phyloP scores from a whole-genome alignment of 2,797 vertebrate species.

The Halcyon leucocephala region DNA sequence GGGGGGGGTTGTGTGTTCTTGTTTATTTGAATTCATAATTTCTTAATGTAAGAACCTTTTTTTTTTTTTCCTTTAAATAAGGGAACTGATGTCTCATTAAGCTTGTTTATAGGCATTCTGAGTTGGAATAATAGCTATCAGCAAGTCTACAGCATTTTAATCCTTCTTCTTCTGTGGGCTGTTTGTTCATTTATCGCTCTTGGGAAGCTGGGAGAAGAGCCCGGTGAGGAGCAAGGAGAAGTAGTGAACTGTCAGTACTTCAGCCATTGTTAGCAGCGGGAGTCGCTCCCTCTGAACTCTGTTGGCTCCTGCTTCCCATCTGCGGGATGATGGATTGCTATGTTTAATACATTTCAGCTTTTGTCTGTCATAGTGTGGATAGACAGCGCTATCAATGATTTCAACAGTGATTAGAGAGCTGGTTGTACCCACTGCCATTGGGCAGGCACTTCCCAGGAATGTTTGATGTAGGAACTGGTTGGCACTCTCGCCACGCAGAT shows the following conservation, averaged over 20 bases:
- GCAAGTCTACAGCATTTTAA: slow-evolving; percentile 59
- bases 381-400: slow-evolving; percentile 84
- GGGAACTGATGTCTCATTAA: not conserved
- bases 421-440: slow-evolving; percentile 74
- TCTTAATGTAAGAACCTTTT: not conserved
- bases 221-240: slow-evolving; percentile 56
- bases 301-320: slow-evolving; percentile 85
- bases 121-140: slow-evolving; percentile 21
- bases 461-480: slow-evolving; percentile 49
- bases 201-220: slow-evolving; percentile 69
- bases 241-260: slow-evolving; percentile 76
- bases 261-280: slow-evolving; percentile 83
- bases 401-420: slow-evolving; percentile 79
- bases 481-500: not conserved
- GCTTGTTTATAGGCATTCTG: not conserved
- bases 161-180: slow-evolving; percentile 60
- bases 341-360: slow-evolving; percentile 89
- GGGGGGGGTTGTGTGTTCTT: not conserved
- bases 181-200: slow-evolving; percentile 70
- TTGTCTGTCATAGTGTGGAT: slow-evolving; percentile 85
- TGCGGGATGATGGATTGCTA: slow-evolving; percentile 87
- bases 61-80: not conserved
- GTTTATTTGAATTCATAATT: not conserved
- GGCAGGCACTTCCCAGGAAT: slow-evolving; percentile 72
- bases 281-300: slow-evolving; percentile 82